phyloP scores from a whole-genome alignment of 2,797 vertebrate species.

The Lemur catta region DNA sequence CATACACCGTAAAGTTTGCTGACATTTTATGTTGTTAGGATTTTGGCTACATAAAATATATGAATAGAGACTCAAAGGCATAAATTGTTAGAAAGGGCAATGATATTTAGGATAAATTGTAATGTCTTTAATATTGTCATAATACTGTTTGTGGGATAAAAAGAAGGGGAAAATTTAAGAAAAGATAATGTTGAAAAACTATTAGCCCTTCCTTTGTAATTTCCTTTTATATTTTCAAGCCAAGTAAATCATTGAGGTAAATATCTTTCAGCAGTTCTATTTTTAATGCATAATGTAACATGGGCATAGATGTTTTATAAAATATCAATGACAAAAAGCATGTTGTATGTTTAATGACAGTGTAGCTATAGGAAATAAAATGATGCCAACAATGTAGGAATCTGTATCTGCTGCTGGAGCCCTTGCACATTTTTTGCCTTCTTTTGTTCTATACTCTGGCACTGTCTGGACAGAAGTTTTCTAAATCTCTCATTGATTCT shows the following conservation, averaged over 20 bases:
- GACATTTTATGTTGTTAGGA: background rate
- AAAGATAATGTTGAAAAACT: background rate
- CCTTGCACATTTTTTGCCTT: background rate
- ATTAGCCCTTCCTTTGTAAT: background rate
- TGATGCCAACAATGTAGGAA: background rate
- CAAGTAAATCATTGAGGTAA: background rate
- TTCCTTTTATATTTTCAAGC: slow-evolving; percentile 23
- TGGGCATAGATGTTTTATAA: background rate
- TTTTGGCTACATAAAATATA: background rate
- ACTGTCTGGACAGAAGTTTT: background rate
- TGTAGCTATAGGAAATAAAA: background rate
- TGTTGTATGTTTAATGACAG: background rate
- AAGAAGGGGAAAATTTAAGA: background rate
- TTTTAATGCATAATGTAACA: background rate
- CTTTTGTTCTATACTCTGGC: background rate
- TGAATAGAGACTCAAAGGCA: background rate
- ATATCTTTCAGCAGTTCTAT: background rate
- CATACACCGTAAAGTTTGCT: background rate
- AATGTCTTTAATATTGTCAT: background rate
- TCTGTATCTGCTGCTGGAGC: background rate
- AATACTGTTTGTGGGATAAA: background rate
- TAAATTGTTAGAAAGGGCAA: background rate
- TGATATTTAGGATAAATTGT: background rate
- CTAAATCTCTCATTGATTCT: background rate
- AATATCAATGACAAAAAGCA: background rate